These are phyloP conservation scores for Drosophila formosana DNA, from an alignment of 2,888 invertebrate species.

Conservation along the genomic window DNA sequence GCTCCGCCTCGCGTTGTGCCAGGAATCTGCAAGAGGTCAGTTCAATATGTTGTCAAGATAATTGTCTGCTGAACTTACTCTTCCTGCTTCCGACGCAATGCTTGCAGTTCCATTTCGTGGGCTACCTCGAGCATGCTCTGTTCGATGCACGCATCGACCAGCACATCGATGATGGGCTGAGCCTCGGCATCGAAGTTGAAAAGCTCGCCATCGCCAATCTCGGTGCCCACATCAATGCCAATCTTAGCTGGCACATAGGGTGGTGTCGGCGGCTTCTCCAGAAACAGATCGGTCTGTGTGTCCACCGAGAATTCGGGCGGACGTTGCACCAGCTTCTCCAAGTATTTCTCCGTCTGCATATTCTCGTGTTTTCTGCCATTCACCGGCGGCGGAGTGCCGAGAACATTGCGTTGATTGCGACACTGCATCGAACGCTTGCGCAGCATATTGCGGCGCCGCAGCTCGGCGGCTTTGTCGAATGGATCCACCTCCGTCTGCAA, in stretches of 20 bases:
- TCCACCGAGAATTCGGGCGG: slow-evolving; percentile 91
- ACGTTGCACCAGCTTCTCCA: slow-evolving; percentile 93
- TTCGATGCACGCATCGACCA: slow-evolving; percentile 95
- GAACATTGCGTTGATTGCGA: slow-evolving; percentile 87
- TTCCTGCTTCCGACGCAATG: slow-evolving; percentile 89
- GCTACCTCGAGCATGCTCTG: slow-evolving; percentile 95
- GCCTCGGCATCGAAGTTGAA: slow-evolving; percentile 97
- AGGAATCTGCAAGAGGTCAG: slow-evolving; percentile 70
- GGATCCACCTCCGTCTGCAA: slow-evolving; percentile 85
- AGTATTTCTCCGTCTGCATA: slow-evolving; percentile 95
- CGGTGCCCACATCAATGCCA: slow-evolving; percentile 93
- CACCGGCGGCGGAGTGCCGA: slow-evolving; percentile 86
- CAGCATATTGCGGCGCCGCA: slow-evolving; percentile 90
- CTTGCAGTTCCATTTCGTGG: slow-evolving; percentile 96
- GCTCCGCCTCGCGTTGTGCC: slow-evolving; percentile 91
- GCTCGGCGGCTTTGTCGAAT: slow-evolving; percentile 83
- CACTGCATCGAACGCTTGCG: slow-evolving; percentile 87
- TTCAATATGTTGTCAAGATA: neutral
- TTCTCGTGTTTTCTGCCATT: slow-evolving; percentile 93
- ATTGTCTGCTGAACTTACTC: slow-evolving; percentile 81
- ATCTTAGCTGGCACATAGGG: slow-evolving; percentile 91
- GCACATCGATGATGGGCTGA: slow-evolving; percentile 93
- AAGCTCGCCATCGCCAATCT: slow-evolving; percentile 96
- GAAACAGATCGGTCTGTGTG: slow-evolving; percentile 94
- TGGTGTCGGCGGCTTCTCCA: slow-evolving; percentile 93